Conservation (phyloP, 2,888 invertebrate species). For the Agonum fuliginosum region DNA sequence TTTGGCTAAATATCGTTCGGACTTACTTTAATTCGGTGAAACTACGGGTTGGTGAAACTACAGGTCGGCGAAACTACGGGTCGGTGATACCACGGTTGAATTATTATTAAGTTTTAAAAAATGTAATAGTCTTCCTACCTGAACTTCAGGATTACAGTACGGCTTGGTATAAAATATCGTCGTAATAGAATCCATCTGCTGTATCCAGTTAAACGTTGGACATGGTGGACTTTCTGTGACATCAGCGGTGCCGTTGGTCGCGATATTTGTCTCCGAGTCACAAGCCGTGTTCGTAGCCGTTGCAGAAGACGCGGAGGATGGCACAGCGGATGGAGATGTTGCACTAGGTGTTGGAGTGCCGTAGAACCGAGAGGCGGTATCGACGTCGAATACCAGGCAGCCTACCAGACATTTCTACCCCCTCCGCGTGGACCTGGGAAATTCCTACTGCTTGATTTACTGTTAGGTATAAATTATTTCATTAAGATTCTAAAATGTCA, state of each 20-base stretch:
- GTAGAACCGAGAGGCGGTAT: constrained; percentile 66
- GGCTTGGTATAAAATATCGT: constrained; percentile 80
- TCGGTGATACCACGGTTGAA: too few relatives aligned
- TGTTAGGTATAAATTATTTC: too few relatives aligned
- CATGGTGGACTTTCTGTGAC: not conserved
- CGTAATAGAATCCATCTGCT: constrained; percentile 78
- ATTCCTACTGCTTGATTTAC: too few relatives aligned
- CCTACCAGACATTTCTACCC: constrained; percentile 96
- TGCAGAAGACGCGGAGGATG: not conserved
- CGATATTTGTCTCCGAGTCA: constrained; percentile 2
- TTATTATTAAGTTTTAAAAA: too few relatives aligned
- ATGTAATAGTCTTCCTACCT: too few relatives aligned
- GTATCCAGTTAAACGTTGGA: constrained; percentile 83
- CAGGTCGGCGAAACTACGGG: too few relatives aligned
- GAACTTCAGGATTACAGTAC: constrained; percentile 77
- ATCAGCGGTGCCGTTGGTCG: not conserved
- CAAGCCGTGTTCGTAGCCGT: constrained; percentile 10
- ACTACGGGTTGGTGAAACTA: too few relatives aligned
- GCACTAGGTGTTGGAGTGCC: constrained; percentile 59
- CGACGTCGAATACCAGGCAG: constrained; percentile 74
- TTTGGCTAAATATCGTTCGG: too few relatives aligned
- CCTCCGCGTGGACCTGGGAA: constrained; percentile 97
- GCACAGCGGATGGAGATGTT: not conserved
- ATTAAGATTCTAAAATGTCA: too few relatives aligned
- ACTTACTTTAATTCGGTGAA: too few relatives aligned